A percentile compares a stretch with the other conserved stretches of the same genome.
These are phyloP conservation scores for Peromyscus eremicus DNA, from an alignment of 2,797 vertebrate species.

Conservation along the genomic window DNA sequence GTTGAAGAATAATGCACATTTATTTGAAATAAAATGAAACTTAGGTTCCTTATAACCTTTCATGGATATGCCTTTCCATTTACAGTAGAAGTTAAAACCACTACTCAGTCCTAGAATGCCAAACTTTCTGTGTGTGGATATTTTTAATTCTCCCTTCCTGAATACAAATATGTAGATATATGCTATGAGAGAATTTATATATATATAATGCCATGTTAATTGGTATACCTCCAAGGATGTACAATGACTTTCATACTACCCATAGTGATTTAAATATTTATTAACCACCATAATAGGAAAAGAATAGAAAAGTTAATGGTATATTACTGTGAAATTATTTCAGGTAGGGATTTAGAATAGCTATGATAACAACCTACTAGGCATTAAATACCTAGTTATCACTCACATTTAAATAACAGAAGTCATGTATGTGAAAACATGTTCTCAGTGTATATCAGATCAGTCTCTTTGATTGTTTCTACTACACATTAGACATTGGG, in stretches of 20 bases:
- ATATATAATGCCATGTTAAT: not conserved
- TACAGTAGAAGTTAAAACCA: not conserved
- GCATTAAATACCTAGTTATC: not conserved
- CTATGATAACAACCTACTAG: not conserved
- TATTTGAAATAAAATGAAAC: not conserved
- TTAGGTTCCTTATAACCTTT: not conserved
- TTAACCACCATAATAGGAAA: not conserved
- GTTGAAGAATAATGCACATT: not conserved
- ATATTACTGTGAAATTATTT: not conserved
- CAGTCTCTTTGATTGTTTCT: not conserved
- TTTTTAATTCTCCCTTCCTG: not conserved
- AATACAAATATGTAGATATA: not conserved
- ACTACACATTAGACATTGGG: not conserved
- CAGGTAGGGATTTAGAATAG: not conserved
- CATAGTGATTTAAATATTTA: not conserved
- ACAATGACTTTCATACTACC: not conserved
- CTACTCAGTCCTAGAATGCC: not conserved
- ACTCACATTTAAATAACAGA: slow-evolving; percentile 35
- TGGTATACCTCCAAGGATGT: not conserved
- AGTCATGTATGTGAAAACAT: not conserved
- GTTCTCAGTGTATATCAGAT: not conserved
- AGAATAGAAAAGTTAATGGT: not conserved
- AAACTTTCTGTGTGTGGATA: not conserved
- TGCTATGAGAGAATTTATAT: not conserved
- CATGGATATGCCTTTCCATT: not conserved